Conservation (phyloP, 1,140 invertebrate species). For the Solen grandis region DNA sequence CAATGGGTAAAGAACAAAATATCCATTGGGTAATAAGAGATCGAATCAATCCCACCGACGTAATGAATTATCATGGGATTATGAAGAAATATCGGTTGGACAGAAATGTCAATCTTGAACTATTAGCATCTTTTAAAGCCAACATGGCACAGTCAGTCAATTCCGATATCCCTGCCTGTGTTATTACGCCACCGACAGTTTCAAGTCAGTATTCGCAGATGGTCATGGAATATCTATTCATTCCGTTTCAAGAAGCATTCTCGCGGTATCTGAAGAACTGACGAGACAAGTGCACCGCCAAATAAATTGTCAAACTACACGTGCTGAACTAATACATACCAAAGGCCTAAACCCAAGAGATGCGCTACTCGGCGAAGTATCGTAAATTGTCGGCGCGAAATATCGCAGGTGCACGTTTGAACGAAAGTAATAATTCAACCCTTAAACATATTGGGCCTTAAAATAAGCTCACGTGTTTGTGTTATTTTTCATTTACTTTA, state of each 20-base stretch:
- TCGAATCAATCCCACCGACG: neutral
- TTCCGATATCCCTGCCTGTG: neutral
- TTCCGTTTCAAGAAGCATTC: constrained; percentile 4
- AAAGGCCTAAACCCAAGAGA: too few relatives aligned
- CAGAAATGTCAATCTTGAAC: neutral
- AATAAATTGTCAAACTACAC: neutral
- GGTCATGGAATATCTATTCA: too few relatives aligned
- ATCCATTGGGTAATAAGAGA: neutral
- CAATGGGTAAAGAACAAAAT: too few relatives aligned
- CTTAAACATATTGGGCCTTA: too few relatives aligned
- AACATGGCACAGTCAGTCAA: neutral
- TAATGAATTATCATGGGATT: neutral
- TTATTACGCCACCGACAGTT: neutral
- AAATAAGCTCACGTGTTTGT: too few relatives aligned
- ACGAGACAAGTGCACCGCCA: neutral
- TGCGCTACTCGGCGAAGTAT: too few relatives aligned
- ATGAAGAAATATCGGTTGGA: neutral
- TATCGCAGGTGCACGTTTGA: too few relatives aligned
- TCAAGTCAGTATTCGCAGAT: neutral
- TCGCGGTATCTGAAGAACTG: neutral
- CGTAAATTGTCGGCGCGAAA: too few relatives aligned
- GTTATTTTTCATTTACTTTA: too few relatives aligned
- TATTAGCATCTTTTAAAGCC: neutral
- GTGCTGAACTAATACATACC: too few relatives aligned
- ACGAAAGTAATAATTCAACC: too few relatives aligned